Evolutionary conservation across 2,797 vertebrate genomes (phyloP).

Genomic region (Triplophysa bombifrons): DNA sequence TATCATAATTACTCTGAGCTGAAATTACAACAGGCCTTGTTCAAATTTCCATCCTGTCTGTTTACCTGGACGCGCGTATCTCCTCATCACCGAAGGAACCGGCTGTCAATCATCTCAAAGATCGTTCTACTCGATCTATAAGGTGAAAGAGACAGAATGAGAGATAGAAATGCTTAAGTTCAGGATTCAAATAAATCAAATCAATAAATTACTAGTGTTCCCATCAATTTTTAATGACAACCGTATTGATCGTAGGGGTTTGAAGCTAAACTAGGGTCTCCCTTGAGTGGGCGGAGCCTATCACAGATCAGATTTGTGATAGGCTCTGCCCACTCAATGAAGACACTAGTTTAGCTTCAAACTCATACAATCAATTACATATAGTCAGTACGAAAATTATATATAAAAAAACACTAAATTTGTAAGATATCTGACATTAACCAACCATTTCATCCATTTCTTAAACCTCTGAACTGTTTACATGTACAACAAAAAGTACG

Average conservation of each 20-base stretch:
- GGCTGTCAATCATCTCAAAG: conserved; percentile 75
- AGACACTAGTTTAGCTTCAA: no score
- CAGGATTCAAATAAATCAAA: conserved; percentile 70
- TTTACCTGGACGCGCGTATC: conserved; percentile 74
- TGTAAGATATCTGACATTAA: no score
- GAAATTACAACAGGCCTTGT: conserved; percentile 71
- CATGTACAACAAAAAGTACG: conserved; percentile 77
- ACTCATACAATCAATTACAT: no score
- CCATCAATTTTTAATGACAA: conserved; percentile 80
- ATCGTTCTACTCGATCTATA: conserved; percentile 78
- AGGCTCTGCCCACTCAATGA: no score
- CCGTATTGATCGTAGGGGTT: conserved; percentile 77
- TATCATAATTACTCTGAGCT: conserved; percentile 74
- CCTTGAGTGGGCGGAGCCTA: conserved; percentile 66
- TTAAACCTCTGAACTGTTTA: conserved; percentile 76
- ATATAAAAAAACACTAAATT: no score
- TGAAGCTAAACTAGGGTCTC: conserved; percentile 83
- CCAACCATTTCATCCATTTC: no score
- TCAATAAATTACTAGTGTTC: conserved; percentile 69
- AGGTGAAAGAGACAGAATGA: conserved; percentile 59
- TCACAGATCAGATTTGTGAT: neutral
- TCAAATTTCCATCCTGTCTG: conserved; percentile 77
- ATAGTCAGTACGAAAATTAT: no score
- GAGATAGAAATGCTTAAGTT: conserved; percentile 33
- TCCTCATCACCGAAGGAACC: conserved; percentile 74